Percentiles rank a stretch among this genome's conserved stretches.
phyloP scores from a whole-genome alignment of 2,888 invertebrate species.

The Nephrocerus scutellatus region DNA sequence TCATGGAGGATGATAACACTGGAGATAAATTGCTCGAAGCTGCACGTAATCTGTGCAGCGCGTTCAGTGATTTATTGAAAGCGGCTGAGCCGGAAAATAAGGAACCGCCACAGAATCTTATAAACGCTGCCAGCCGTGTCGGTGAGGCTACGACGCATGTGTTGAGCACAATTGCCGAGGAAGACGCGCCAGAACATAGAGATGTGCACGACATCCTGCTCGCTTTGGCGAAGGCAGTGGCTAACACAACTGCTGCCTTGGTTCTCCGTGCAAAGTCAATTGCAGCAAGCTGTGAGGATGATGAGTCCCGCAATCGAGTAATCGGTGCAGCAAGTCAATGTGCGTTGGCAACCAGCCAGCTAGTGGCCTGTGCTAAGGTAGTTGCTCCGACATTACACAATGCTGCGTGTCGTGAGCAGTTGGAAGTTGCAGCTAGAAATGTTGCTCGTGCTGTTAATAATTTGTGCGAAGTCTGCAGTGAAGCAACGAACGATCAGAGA shows the following conservation, averaged over 20 bases:
- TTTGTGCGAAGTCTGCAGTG: conserved; percentile 74
- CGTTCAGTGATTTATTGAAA: conserved; percentile 88
- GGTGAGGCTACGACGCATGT: conserved; percentile 96
- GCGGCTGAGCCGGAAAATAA: conserved; percentile 94
- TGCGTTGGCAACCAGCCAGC: conserved; percentile 92
- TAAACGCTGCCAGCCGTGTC: conserved; percentile 92
- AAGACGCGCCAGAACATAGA: conserved; percentile 77
- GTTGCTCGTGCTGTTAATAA: conserved; percentile 88
- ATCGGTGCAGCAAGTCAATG: conserved; percentile 96
- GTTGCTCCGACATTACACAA: conserved; percentile 78
- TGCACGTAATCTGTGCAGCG: conserved; percentile 82
- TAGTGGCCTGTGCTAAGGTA: conserved; percentile 95
- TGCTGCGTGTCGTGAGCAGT: conserved; percentile 80
- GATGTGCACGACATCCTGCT: conserved; percentile 86
- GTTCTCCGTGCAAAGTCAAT: conserved; percentile 96
- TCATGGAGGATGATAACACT: conserved; percentile 80
- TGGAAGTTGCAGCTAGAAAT: conserved; percentile 85
- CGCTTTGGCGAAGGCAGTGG: conserved; percentile 92
- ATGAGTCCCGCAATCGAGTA: conserved; percentile 53
- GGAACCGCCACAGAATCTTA: conserved; percentile 85
- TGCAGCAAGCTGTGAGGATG: conserved; percentile 77
- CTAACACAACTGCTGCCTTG: conserved; percentile 93
- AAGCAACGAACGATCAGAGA: conserved; percentile 60
- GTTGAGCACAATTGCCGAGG: conserved; percentile 86
- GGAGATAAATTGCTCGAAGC: conserved; percentile 87